A percentile compares a stretch with the other conserved stretches of the same genome.
Conservation (phyloP, 1,140 invertebrate genomes). For the Procambarus virginalis region DNA sequence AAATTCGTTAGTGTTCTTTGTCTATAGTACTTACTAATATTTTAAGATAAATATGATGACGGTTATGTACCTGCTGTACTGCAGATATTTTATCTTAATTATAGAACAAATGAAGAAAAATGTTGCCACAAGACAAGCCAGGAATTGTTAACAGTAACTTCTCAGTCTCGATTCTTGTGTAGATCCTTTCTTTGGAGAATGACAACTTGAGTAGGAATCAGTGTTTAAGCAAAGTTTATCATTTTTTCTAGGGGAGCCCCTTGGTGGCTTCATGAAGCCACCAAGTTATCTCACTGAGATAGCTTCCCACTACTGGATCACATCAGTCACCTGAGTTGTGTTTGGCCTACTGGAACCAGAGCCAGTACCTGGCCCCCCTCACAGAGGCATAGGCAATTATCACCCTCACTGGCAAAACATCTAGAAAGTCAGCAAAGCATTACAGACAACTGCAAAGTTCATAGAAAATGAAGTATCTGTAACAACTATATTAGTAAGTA, state of each 20-base stretch:
- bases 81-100: not conserved
- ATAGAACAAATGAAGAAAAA: not conserved
- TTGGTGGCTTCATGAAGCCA: no score
- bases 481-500: no score
- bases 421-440: no score
- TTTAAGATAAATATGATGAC: not conserved
- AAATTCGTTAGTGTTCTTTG: not conserved
- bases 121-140: not conserved
- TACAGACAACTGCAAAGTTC: no score
- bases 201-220: not conserved
- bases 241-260: no score
- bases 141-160: not conserved
- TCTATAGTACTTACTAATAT: not conserved
- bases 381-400: no score
- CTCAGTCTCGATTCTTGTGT: not conserved
- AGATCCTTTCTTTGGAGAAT: not conserved
- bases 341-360: no score
- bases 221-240: not conserved
- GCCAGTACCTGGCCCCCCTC: no score
- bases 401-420: no score
- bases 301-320: not conserved
- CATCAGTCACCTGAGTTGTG: no score
- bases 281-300: not conserved
- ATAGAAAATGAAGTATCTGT: no score
- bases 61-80: not conserved